Conservation (phyloP, 2,888 invertebrate species). For the Melanostoma scalare region DNA sequence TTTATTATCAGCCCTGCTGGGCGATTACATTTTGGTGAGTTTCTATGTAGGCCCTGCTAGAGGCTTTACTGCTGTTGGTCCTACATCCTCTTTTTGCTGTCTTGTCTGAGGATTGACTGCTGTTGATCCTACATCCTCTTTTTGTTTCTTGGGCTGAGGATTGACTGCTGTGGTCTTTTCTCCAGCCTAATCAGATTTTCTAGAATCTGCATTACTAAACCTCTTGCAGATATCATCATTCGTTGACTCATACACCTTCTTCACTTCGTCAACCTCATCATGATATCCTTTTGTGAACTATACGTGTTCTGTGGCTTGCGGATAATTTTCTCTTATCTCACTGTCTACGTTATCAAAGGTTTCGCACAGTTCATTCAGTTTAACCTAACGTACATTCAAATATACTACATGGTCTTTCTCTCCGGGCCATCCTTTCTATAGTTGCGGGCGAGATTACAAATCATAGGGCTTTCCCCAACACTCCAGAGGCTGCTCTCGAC, state of each 20-base stretch:
- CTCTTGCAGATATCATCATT: background rate
- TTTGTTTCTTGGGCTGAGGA: conserved; percentile 4
- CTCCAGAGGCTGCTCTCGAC: no score
- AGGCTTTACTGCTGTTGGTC: background rate
- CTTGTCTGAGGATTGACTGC: background rate
- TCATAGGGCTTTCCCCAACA: no score
- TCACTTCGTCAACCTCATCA: background rate
- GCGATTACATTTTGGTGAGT: background rate
- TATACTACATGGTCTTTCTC: background rate
- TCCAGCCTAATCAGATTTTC: background rate
- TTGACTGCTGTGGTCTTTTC: background rate
- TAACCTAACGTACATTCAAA: background rate
- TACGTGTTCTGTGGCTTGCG: background rate
- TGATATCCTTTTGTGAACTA: background rate
- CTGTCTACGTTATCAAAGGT: background rate
- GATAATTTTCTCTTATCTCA: conserved; percentile 1
- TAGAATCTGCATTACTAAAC: background rate
- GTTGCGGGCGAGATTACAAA: no score
- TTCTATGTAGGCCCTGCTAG: background rate
- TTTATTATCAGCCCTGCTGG: background rate
- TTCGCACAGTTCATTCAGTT: background rate
- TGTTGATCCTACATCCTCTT: background rate
- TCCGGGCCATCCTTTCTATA: background rate
- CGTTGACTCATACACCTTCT: conserved; percentile 3
- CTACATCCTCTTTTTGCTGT: background rate